phyloP scores from a whole-genome alignment of 2,113 vertebrate genomes.

The Hippolais icterina region DNA sequence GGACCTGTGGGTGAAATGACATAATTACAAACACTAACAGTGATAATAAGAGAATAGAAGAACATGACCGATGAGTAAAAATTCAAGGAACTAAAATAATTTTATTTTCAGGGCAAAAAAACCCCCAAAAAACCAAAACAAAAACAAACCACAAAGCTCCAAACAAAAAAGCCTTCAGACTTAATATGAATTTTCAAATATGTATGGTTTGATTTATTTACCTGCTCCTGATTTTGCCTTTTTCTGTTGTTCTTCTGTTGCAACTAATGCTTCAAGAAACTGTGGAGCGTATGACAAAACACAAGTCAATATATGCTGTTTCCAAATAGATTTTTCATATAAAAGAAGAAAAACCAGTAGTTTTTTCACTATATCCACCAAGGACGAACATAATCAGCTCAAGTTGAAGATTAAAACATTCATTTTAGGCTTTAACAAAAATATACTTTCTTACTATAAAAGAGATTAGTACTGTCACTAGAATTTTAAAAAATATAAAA shows the following conservation, averaged over 20 bases:
- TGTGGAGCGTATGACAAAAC: background rate
- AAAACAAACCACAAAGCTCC: background rate
- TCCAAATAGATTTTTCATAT: background rate
- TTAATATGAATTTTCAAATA: background rate
- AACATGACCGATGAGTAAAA: background rate
- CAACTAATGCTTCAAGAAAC: background rate
- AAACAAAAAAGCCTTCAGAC: background rate
- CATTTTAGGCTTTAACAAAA: background rate
- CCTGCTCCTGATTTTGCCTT: background rate
- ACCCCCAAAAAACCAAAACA: background rate
- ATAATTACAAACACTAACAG: background rate
- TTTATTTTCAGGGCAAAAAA: background rate
- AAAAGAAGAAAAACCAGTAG: background rate
- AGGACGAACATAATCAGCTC: background rate
- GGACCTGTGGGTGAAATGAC: background rate
- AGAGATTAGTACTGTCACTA: background rate
- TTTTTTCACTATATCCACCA: background rate
- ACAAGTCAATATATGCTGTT: background rate
- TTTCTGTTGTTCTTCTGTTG: background rate
- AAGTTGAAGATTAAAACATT: background rate
- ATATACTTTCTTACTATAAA: background rate
- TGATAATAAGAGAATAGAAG: background rate
- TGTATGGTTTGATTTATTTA: background rate
- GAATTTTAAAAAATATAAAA: background rate
- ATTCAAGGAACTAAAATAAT: background rate